Percentiles rank a stretch among this genome's conserved stretches.
phyloP scores from a whole-genome alignment of 2,113 vertebrate species.

The Platycercus adscitus region DNA sequence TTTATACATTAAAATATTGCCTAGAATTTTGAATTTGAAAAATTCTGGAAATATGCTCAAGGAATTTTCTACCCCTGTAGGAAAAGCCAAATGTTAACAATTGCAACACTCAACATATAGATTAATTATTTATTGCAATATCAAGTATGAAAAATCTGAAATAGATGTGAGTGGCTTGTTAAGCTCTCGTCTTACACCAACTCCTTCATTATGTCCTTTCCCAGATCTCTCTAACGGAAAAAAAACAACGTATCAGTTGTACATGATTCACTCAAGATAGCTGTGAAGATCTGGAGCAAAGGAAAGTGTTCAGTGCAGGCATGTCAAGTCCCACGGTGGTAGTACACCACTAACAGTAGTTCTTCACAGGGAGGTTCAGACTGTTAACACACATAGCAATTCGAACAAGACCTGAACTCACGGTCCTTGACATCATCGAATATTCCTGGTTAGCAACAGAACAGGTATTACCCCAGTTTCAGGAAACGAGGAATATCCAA shows the following conservation, averaged over 20 bases:
- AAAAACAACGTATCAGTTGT: neutral
- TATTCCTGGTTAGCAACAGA: neutral
- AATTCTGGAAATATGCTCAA: neutral
- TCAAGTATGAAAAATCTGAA: neutral
- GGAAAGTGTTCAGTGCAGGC: neutral
- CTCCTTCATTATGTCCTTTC: neutral
- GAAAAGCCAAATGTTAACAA: neutral
- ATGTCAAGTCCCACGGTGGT: neutral
- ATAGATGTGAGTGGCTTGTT: neutral
- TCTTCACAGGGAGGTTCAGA: neutral
- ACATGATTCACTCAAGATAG: neutral
- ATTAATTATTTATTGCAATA: neutral
- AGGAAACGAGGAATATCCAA: neutral
- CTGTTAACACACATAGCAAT: neutral
- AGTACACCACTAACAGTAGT: neutral
- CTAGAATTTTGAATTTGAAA: neutral
- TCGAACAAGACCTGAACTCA: neutral
- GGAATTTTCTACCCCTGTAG: neutral
- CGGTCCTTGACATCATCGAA: neutral
- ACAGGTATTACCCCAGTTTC: neutral
- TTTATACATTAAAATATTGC: neutral
- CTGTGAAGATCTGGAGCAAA: neutral
- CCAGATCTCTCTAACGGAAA: neutral
- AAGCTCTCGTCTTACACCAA: neutral
- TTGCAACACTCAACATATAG: neutral